phyloP scores from a whole-genome alignment of 2,113 vertebrate genomes.

The Zosterops lateralis region DNA sequence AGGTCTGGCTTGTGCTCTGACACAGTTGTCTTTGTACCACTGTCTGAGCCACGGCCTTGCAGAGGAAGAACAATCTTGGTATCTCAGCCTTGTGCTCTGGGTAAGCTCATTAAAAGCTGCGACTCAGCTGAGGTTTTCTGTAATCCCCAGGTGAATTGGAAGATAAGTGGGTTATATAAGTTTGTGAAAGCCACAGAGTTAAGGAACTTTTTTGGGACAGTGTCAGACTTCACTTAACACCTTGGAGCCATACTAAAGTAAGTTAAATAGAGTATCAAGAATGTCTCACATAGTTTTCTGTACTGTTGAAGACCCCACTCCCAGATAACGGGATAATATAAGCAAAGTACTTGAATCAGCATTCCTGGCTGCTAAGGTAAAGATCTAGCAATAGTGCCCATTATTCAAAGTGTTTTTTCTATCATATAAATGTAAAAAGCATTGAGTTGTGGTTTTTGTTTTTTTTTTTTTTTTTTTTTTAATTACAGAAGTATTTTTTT shows the following conservation, averaged over 20 bases:
- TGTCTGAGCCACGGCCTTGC: background rate
- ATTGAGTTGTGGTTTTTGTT: background rate
- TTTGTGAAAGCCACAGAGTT: background rate
- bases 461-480: background rate
- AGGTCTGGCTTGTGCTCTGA: background rate
- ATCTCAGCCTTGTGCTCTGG: background rate
- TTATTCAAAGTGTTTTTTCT: background rate
- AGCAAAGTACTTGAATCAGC: background rate
- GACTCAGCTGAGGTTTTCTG: background rate
- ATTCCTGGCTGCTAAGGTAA: background rate
- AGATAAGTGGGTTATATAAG: background rate
- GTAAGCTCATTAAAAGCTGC: background rate
- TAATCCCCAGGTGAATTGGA: constrained; percentile 9
- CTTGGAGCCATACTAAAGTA: background rate
- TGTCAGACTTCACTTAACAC: constrained; percentile 63
- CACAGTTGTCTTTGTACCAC: background rate
- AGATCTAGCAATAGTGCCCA: background rate
- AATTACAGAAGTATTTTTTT: background rate
- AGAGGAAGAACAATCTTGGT: background rate
- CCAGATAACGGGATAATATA: constrained; percentile 33
- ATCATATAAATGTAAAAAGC: background rate
- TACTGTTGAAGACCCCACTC: background rate
- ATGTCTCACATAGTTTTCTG: constrained; percentile 39
- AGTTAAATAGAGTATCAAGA: constrained; percentile 47
- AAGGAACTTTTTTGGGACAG: constrained; percentile 27